These are phyloP conservation scores for Polietes domitor DNA, from an alignment of 2,888 invertebrate species.

Conservation along the genomic window DNA sequence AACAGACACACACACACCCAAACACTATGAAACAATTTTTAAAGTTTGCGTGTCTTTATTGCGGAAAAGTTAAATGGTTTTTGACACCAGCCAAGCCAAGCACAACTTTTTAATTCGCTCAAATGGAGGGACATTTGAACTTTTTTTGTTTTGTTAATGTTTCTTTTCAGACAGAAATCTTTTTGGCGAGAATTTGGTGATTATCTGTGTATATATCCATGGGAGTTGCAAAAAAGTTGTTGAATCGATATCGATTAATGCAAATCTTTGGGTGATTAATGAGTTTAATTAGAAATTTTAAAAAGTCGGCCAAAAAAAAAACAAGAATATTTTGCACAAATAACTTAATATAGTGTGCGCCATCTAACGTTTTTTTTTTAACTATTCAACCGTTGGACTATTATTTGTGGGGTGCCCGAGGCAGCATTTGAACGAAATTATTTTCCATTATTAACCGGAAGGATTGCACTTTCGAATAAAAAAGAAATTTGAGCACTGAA, in stretches of 20 bases:
- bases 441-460: too few species aligned
- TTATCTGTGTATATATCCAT: neutral
- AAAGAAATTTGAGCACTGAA: too few species aligned
- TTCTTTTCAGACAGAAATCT: neutral
- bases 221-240: neutral
- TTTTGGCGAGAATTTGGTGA: neutral
- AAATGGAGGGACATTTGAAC: conserved; percentile 17
- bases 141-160: neutral
- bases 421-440: too few species aligned
- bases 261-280: conserved; percentile 24
- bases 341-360: too few species aligned
- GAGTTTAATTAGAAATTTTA: conserved; percentile 8
- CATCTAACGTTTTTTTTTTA: too few species aligned
- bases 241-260: conserved; percentile 3
- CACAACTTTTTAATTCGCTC: conserved; percentile 31
- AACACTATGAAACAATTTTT: conserved; percentile 12
- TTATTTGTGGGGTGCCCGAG: too few species aligned
- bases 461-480: too few species aligned
- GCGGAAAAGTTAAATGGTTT: conserved; percentile 35
- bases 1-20: neutral
- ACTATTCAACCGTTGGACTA: too few species aligned
- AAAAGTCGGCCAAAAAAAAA: too few species aligned
- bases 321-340: too few species aligned
- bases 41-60: conserved; percentile 26
- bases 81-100: conserved; percentile 23